phyloP scores from a whole-genome alignment of 2,888 invertebrate species.

The Mythimna albipuncta region DNA sequence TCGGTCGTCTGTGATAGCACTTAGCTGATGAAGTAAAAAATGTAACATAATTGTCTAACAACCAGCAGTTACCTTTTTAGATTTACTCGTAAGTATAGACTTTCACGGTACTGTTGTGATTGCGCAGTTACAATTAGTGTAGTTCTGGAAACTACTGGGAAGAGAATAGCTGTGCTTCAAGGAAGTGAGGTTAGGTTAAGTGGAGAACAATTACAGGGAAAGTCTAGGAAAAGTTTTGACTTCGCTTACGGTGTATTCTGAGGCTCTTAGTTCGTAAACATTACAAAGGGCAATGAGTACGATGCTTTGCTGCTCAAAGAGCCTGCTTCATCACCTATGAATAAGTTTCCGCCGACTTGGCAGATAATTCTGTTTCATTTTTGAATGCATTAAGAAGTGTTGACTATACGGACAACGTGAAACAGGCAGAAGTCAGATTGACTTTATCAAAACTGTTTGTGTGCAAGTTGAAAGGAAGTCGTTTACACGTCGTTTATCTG shows the following conservation, averaged over 20 bases:
- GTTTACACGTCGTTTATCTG: too few relatives aligned
- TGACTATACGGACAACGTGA: too few relatives aligned
- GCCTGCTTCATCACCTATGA: too few relatives aligned
- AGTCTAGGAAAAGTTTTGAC: background rate
- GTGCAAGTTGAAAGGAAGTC: too few relatives aligned
- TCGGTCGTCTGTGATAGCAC: constrained; percentile 6
- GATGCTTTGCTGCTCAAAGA: too few relatives aligned
- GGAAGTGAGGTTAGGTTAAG: background rate
- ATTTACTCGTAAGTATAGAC: constrained; percentile 47
- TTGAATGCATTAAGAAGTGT: too few relatives aligned
- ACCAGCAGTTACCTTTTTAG: constrained; percentile 42
- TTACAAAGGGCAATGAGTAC: too few relatives aligned
- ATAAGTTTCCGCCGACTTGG: too few relatives aligned
- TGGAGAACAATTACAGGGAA: constrained; percentile 11
- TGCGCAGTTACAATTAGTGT: constrained; percentile 26
- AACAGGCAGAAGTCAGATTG: too few relatives aligned
- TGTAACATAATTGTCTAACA: constrained; percentile 47
- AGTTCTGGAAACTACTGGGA: constrained; percentile 36
- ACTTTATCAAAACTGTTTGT: too few relatives aligned
- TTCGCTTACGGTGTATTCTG: background rate
- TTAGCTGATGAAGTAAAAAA: constrained; percentile 38
- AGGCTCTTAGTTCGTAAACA: background rate
- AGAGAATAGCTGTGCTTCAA: constrained; percentile 8
- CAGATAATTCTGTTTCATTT: too few relatives aligned
- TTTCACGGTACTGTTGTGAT: constrained; percentile 48